Percentiles rank a stretch among this genome's conserved stretches.
phyloP scores from a whole-genome alignment of 2,113 vertebrate species.

The Typhlomys cinereus region DNA sequence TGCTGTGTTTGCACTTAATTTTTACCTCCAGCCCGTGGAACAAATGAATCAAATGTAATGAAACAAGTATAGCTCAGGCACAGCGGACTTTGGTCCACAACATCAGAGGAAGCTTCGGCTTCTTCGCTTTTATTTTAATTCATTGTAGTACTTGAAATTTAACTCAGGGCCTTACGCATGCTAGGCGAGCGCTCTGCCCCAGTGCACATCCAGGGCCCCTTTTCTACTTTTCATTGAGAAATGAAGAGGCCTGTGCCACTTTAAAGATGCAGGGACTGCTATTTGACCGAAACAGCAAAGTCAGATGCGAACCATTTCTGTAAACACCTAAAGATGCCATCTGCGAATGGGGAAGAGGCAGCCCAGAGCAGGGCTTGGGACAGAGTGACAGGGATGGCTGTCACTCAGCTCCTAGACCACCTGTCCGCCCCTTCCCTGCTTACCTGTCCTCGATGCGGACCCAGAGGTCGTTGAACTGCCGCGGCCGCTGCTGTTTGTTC shows the following conservation, averaged over 20 bases:
- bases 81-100: background rate
- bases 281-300: background rate
- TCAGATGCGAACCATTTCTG: background rate
- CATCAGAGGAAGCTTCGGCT: background rate
- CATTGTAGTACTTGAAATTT: background rate
- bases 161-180: background rate
- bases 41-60: background rate
- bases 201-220: background rate
- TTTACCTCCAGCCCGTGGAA: background rate
- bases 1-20: background rate
- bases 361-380: background rate
- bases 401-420: background rate
- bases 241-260: background rate
- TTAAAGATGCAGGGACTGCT: background rate
- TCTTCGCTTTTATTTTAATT: background rate
- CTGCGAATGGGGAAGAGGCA: background rate
- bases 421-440: slow-evolving; percentile 59
- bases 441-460: slow-evolving; percentile 97
- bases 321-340: background rate
- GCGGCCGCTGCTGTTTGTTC: slow-evolving; percentile 90
- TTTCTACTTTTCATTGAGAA: background rate
- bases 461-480: slow-evolving; percentile 98
- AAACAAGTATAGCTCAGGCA: background rate
- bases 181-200: background rate
- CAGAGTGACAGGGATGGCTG: background rate